Evolutionary conservation across 2,888 invertebrate genomes (phyloP).

Genomic region (Ennomos fuscantarius): DNA sequence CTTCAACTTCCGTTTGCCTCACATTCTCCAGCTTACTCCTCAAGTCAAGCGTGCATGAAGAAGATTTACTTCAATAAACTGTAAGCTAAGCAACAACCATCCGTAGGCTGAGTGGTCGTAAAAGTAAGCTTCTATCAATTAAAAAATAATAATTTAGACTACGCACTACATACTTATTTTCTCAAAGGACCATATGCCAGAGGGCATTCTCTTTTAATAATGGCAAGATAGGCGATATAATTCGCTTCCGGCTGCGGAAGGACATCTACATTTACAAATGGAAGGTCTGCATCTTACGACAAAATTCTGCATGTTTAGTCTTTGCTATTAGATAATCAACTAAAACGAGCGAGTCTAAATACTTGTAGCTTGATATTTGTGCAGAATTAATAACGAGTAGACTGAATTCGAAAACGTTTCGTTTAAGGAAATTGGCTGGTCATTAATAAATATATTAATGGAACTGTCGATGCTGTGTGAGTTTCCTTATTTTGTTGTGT

Average conservation of each 20-base stretch:
- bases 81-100: too few species aligned
- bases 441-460: constrained; percentile 6
- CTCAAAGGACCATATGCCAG: too few species aligned
- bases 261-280: constrained; percentile 33
- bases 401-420: not conserved
- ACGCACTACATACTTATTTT: too few species aligned
- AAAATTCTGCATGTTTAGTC: constrained; percentile 12
- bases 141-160: too few species aligned
- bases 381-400: not conserved
- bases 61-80: too few species aligned
- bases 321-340: constrained; percentile 19
- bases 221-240: constrained; percentile 12
- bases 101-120: too few species aligned
- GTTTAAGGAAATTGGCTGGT: constrained; percentile 2
- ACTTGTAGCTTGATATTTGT: not conserved
- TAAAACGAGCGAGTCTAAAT: constrained; percentile 2
- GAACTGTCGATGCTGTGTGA: not conserved
- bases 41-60: too few species aligned
- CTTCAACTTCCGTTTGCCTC: too few species aligned
- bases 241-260: constrained; percentile 31
- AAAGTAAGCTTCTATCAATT: too few species aligned
- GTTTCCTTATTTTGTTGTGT: constrained; percentile 9
- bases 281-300: constrained; percentile 16
- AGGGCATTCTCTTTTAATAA: not conserved
- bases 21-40: too few species aligned